phyloP scores from a whole-genome alignment of 1,140 invertebrate species.

The Drosophila eugracilis region DNA sequence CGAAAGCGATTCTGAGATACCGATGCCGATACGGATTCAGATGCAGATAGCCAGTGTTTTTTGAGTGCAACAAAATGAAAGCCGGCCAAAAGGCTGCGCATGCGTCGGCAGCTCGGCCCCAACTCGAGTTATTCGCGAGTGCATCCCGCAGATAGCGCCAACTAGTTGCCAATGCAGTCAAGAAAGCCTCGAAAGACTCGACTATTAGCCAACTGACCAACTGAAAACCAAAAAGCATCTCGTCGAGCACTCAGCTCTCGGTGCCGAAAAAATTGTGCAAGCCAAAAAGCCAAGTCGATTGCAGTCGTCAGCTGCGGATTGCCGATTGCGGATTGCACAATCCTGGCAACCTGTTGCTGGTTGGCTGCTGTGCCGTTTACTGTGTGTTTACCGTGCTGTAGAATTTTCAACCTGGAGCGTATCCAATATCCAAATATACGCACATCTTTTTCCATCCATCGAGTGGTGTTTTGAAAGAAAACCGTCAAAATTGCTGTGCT shows the following conservation, averaged over 20 bases:
- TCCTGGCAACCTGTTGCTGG: constrained; percentile 68
- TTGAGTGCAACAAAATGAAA: constrained; percentile 63
- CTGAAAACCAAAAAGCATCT: constrained; percentile 31
- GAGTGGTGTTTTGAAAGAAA: constrained; percentile 41
- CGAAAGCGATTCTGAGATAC: constrained; percentile 14
- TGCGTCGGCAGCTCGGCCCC: constrained; percentile 58
- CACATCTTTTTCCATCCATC: constrained; percentile 21
- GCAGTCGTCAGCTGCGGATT: constrained; percentile 69
- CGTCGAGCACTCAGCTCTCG: constrained; percentile 4
- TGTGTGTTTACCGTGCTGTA: constrained; percentile 4
- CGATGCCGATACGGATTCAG: neutral
- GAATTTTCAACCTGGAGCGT: constrained; percentile 3
- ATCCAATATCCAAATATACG: constrained; percentile 34
- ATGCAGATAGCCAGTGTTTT: constrained; percentile 13
- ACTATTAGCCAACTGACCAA: constrained; percentile 77
- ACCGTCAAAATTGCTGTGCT: constrained; percentile 84
- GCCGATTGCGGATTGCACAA: constrained; percentile 72
- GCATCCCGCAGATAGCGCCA: constrained; percentile 45
- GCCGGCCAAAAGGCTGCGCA: constrained; percentile 69
- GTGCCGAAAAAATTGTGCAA: constrained; percentile 68
- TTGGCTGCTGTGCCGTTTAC: constrained; percentile 41
- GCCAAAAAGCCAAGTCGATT: constrained; percentile 54
- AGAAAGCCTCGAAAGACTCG: constrained; percentile 63
- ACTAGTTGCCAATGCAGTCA: constrained; percentile 48
- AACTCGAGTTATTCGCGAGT: constrained; percentile 26